phyloP scores from a whole-genome alignment of 2,888 invertebrate genomes.

The Ophraella communa region DNA sequence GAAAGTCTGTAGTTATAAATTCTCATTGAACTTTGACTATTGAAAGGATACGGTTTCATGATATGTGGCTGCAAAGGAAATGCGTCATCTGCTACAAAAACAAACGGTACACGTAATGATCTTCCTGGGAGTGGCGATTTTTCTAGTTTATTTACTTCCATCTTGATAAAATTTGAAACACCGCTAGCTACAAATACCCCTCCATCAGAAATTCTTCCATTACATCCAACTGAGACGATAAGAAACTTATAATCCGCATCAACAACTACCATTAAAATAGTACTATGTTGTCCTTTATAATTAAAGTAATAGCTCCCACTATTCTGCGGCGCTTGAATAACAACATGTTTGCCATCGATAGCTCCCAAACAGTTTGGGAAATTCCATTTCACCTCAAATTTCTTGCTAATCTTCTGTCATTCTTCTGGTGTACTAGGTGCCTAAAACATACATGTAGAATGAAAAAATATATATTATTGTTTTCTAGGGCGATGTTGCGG shows the following conservation, averaged over 20 bases:
- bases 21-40: conserved; percentile 29
- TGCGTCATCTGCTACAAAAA: conserved; percentile 31
- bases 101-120: conserved; percentile 19
- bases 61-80: conserved; percentile 33
- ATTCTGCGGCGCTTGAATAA: conserved; percentile 32
- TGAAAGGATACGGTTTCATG: conserved; percentile 28
- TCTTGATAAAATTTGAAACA: conserved; percentile 24
- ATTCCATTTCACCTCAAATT: conserved; percentile 32
- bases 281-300: conserved; percentile 15
- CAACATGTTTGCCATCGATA: conserved; percentile 31
- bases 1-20: conserved; percentile 34
- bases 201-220: conserved; percentile 33
- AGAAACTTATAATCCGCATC: background rate
- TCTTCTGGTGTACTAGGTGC: conserved; percentile 20
- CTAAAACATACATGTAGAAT: conserved; percentile 10
- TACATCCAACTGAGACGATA: conserved; percentile 20
- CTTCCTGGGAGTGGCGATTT: conserved; percentile 23
- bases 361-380: conserved; percentile 33
- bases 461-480: background rate
- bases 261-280: conserved; percentile 24
- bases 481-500: background rate
- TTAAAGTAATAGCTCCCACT: conserved; percentile 18
- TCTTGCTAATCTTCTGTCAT: conserved; percentile 25
- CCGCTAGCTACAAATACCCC: conserved; percentile 31
- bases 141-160: conserved; percentile 19